phyloP scores from a whole-genome alignment of 2,888 invertebrate genomes.

The Thecocarcelia acutangulata region DNA sequence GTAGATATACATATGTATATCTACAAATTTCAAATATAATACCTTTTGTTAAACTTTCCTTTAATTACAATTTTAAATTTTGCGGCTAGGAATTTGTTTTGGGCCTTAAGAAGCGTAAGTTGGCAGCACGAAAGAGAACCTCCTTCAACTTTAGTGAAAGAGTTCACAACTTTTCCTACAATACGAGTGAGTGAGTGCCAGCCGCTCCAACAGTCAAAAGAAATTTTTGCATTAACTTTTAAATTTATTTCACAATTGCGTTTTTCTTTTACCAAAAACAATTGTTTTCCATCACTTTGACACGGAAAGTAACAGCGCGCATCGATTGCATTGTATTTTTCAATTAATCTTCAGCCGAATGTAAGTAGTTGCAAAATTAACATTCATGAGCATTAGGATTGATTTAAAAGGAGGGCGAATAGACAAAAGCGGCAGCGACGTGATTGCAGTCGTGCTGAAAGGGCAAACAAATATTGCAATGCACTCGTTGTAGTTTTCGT shows the following conservation, averaged over 20 bases:
- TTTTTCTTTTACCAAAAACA: constrained; percentile 1
- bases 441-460: not conserved
- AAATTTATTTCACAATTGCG: constrained; percentile 1
- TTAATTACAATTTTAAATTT: no score
- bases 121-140: no score
- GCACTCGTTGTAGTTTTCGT: constrained; percentile 53
- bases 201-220: not conserved
- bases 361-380: constrained; percentile 22
- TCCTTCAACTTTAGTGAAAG: no score
- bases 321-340: constrained; percentile 30
- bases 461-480: constrained; percentile 37
- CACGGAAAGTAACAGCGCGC: constrained; percentile 38
- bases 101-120: no score
- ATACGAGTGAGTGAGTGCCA: no score
- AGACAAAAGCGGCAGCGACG: not conserved
- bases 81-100: no score
- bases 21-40: no score
- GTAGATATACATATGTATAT: no score
- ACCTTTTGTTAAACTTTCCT: no score
- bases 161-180: not conserved
- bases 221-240: not conserved
- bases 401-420: not conserved
- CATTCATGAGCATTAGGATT: constrained; percentile 7
- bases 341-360: constrained; percentile 5
- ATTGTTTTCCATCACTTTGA: constrained; percentile 16